Percentiles rank a stretch among this genome's conserved stretches.
These are phyloP conservation scores for Caerostris extrusa DNA, from an alignment of 1,140 invertebrate genomes.

Conservation along the genomic window DNA sequence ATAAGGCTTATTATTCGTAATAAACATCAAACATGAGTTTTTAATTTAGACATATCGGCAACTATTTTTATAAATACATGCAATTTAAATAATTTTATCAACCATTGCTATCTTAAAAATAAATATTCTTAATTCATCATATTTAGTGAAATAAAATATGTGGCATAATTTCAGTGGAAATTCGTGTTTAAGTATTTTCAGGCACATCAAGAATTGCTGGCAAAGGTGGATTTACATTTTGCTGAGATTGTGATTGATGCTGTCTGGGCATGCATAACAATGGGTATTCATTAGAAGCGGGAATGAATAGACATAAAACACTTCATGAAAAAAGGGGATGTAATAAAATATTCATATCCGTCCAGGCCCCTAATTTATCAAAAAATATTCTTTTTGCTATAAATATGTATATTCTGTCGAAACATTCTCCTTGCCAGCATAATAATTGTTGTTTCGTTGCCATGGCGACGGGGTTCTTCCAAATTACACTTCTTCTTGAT, in stretches of 20 bases:
- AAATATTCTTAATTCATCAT: too few species aligned
- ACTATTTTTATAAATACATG: too few species aligned
- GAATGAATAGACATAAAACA: slow-evolving; percentile 9
- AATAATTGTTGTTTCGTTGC: slow-evolving; percentile 2
- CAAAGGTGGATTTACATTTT: not conserved
- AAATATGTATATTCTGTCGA: slow-evolving; percentile 30
- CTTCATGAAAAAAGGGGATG: not conserved
- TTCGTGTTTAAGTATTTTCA: too few species aligned
- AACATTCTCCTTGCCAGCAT: slow-evolving; percentile 8
- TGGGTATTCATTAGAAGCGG: not conserved
- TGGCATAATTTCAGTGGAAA: too few species aligned
- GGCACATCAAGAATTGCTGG: too few species aligned
- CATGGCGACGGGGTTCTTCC: not conserved
- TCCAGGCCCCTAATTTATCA: not conserved
- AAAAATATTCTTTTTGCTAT: not conserved
- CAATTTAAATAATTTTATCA: too few species aligned
- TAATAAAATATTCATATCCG: slow-evolving; percentile 24
- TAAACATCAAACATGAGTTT: too few species aligned
- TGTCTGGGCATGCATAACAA: not conserved
- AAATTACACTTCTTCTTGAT: not conserved
- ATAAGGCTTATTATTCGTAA: too few species aligned
- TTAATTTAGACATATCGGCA: too few species aligned
- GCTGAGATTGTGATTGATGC: not conserved
- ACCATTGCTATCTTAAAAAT: too few species aligned
- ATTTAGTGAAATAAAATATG: too few species aligned